Conservation (phyloP, 1,140 invertebrate genomes). For the Eriosoma lanigerum region DNA sequence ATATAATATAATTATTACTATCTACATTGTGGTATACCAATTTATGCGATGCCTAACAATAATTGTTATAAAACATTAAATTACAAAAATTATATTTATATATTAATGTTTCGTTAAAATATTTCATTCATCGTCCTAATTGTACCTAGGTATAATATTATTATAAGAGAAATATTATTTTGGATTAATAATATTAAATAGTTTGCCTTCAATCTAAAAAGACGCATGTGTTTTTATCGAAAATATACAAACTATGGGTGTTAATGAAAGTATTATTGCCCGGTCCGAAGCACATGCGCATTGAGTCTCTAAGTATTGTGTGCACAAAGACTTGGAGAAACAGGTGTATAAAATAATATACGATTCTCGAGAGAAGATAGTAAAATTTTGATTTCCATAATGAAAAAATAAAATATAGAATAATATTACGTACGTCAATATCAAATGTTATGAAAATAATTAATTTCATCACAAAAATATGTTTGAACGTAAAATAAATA, state of each 20-base stretch:
- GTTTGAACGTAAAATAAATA: neutral
- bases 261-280: neutral
- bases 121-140: no score
- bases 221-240: neutral
- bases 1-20: no score
- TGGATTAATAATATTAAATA: no score
- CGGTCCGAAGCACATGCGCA: neutral
- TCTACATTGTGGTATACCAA: no score
- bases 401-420: neutral
- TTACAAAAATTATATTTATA: no score
- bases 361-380: neutral
- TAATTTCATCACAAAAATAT: neutral
- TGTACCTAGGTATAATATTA: no score
- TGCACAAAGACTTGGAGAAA: neutral
- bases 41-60: no score
- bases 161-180: no score
- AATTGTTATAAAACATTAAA: no score
- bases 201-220: neutral
- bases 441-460: neutral
- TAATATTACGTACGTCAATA: neutral
- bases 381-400: neutral
- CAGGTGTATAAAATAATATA: slow-evolving; percentile 18
- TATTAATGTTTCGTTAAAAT: no score
- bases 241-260: neutral
- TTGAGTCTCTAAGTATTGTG: neutral